Evolutionary conservation across 1,140 invertebrate species (phyloP), one percentile per base, ranked within the genome.

Genomic region (Babylonia areolata): DNA sequence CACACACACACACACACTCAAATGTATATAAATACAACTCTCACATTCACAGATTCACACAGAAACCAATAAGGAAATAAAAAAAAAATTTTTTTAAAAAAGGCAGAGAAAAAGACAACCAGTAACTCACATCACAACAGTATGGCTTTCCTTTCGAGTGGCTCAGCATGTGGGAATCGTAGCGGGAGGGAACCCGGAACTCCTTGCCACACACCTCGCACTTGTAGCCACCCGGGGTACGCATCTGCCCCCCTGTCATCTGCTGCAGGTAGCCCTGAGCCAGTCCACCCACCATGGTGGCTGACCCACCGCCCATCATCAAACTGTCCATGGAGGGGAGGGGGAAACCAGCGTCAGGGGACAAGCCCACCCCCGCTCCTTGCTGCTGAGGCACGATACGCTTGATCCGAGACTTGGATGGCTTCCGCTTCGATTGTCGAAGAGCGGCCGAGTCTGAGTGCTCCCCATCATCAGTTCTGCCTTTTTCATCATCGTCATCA

Each of bases 81-180:
- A n/a, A n/a, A n/a, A n/a, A n/a, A n/a, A n/a, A n/a, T n/a, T n/a
- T n/a, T n/a, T n/a, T n/a, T n/a, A n/a, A n/a, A n/a, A n/a, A n/a
- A n/a, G n/a, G n/a, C n/a, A n/a, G n/a, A n/a, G n/a, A n/a, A n/a
- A n/a, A n/a, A n/a, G n/a, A n/a, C n/a, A n/a, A n/a, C n/a, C n/a
- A n/a, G n/a, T n/a, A n/a, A 75, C 40, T 71, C 6, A 84, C 82
- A 51, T 88, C 85, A 51, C 87, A 88, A 79, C 87, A 88, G 58
- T 84, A 88, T 28, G 87, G 87, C 54, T 88, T 88, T 23, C 87
- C 87, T 64, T 88, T 88, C 37, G 85, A 86, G 39, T 88, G 87
- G 84, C 87, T 85, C 35, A 88, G 81, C 87, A 88, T 88, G 82
- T 88, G 87, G 54, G 85, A 86, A 28, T 88, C 87, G 64, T 86